Conservation (phyloP, 2,113 vertebrate species). For the Ginglymostoma cirratum region DNA sequence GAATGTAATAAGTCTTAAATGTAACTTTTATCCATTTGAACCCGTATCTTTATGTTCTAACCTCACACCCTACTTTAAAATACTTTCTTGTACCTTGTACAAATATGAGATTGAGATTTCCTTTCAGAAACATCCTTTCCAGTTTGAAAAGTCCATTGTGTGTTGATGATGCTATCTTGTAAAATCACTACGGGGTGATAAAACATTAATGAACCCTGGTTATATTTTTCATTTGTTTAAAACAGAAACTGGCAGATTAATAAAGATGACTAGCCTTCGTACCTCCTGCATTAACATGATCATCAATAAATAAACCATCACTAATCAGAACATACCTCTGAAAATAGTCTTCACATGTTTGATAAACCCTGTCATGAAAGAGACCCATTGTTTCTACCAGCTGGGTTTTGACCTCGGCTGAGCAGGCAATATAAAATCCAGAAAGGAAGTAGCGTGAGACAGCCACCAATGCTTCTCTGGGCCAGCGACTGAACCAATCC, state of each 20-base stretch:
- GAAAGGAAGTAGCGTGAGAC: constrained; percentile 61
- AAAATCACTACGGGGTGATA: neutral
- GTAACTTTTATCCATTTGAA: neutral
- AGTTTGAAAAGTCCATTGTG: neutral
- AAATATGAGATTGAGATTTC: neutral
- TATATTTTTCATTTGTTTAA: neutral
- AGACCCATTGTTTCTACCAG: constrained; percentile 62
- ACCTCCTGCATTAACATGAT: neutral
- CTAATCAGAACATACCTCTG: constrained; percentile 53
- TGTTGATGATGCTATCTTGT: no score
- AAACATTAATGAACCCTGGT: neutral
- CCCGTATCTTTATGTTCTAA: neutral
- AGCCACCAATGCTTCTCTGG: constrained; percentile 61
- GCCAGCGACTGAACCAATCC: constrained; percentile 70
- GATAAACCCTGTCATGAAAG: constrained; percentile 63
- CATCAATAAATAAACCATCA: neutral
- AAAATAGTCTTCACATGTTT: constrained; percentile 65
- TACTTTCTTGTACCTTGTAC: neutral
- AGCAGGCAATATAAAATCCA: constrained; percentile 58
- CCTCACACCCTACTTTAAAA: neutral
- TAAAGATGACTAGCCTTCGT: neutral
- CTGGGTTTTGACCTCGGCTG: constrained; percentile 54
- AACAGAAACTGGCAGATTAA: neutral
- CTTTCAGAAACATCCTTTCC: neutral
- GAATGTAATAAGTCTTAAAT: neutral